Conservation (phyloP, 2,888 invertebrate genomes). For the Amblyteles armatorius region DNA sequence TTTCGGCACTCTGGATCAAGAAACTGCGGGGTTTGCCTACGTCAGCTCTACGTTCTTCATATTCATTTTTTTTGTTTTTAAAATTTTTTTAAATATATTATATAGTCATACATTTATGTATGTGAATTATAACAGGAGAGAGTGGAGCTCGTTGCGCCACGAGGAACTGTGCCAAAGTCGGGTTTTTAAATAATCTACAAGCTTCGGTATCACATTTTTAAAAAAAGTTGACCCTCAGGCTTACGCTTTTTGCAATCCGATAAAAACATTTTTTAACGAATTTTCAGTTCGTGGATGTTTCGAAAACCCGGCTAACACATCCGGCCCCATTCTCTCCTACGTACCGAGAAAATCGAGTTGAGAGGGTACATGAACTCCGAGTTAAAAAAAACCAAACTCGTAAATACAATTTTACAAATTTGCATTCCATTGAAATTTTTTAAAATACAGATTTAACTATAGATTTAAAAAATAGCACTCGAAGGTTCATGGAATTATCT, state of each 20-base stretch:
- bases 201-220: too few relatives aligned
- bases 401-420: background rate
- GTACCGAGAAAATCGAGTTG: constrained; percentile 1
- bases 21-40: constrained; percentile 79
- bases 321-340: background rate
- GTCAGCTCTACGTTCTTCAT: constrained; percentile 77
- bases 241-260: too few relatives aligned
- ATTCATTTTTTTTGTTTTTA: constrained; percentile 15
- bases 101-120: constrained; percentile 65
- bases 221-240: too few relatives aligned
- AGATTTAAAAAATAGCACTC: too few relatives aligned
- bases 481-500: too few relatives aligned
- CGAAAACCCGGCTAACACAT: too few relatives aligned
- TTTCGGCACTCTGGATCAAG: constrained; percentile 67
- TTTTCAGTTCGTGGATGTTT: too few relatives aligned
- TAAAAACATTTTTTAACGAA: too few relatives aligned
- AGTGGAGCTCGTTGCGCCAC: background rate
- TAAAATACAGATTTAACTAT: too few relatives aligned
- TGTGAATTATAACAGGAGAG: constrained; percentile 37
- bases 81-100: constrained; percentile 44
- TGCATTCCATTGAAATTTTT: too few relatives aligned
- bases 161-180: background rate
- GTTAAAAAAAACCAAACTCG: background rate
- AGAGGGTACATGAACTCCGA: background rate
- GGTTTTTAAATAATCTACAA: too few relatives aligned